Conservation (phyloP, 2,113 vertebrate species). For the Guaruba guarouba region DNA sequence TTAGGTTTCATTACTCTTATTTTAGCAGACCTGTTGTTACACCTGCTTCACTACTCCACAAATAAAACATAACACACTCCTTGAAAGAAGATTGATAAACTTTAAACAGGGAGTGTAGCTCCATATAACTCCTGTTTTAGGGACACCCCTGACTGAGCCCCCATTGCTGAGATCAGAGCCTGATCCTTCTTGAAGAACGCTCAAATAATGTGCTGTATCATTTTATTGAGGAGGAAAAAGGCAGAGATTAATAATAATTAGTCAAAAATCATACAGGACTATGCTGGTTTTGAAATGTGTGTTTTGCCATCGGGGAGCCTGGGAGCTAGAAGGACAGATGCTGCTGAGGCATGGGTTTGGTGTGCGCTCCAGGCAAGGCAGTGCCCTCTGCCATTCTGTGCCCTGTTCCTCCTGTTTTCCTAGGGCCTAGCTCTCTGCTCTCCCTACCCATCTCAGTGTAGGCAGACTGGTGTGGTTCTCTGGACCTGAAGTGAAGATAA, state of each 20-base stretch:
- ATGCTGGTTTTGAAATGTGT: background rate
- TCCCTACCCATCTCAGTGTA: background rate
- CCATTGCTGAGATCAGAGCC: background rate
- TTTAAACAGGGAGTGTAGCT: background rate
- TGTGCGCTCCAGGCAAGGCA: background rate
- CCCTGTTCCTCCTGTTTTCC: background rate
- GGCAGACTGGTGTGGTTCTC: background rate
- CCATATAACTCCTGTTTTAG: background rate
- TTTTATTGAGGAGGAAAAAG: background rate
- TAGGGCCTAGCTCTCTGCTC: background rate
- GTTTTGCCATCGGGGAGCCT: background rate
- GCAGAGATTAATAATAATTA: background rate
- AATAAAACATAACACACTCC: background rate
- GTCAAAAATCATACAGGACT: background rate
- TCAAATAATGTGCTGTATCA: fast-evolving
- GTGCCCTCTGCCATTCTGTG: fast-evolving
- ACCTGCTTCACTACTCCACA: background rate
- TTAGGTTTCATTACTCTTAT: background rate
- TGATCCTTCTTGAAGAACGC: background rate
- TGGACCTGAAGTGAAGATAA: background rate
- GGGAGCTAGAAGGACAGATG: background rate
- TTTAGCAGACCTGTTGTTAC: background rate
- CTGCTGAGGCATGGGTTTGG: fast-evolving
- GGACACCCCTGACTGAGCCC: background rate
- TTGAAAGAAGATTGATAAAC: background rate